Conservation (phyloP, 2,113 vertebrate genomes). For the Nannobrachium achirus region DNA sequence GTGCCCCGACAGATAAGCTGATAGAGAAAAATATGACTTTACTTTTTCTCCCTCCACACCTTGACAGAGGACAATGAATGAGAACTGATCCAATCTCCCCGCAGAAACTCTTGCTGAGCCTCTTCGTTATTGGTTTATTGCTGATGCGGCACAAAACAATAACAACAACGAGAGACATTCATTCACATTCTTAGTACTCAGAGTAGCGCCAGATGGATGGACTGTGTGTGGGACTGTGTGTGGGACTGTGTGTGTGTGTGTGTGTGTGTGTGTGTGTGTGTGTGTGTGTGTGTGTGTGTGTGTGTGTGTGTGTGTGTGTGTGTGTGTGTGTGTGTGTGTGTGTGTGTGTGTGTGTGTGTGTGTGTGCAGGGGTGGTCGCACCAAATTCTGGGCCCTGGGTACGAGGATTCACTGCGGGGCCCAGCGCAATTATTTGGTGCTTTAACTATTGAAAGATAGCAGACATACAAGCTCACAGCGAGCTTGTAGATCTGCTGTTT, state of each 20-base stretch:
- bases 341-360: background rate
- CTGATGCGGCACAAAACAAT: slow-evolving; percentile 18
- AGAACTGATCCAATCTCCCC: slow-evolving; percentile 19
- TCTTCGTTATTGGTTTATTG: slow-evolving; percentile 2
- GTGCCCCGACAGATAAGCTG: slow-evolving; percentile 20
- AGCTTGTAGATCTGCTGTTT: too few species aligned
- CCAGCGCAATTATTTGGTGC: too few species aligned
- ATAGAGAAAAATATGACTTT: slow-evolving; percentile 3
- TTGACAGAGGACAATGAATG: slow-evolving; percentile 36
- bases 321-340: background rate
- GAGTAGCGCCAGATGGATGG: slow-evolving; percentile 8
- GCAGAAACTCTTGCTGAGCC: background rate
- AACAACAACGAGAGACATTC: slow-evolving; percentile 18
- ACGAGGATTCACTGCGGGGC: too few species aligned
- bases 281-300: background rate
- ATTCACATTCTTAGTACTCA: slow-evolving; percentile 25
- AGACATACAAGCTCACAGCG: too few species aligned
- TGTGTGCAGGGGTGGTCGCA: slow-evolving; percentile 28
- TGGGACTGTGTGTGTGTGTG: background rate
- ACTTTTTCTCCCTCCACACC: background rate
- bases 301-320: background rate
- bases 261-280: background rate
- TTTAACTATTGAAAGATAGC: too few species aligned
- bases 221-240: too few species aligned
- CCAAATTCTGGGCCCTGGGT: too few species aligned